Evolutionary conservation across 35 echinoderm and acorn worm species (phyloP).

Genomic region (Ptychodera flava): DNA sequence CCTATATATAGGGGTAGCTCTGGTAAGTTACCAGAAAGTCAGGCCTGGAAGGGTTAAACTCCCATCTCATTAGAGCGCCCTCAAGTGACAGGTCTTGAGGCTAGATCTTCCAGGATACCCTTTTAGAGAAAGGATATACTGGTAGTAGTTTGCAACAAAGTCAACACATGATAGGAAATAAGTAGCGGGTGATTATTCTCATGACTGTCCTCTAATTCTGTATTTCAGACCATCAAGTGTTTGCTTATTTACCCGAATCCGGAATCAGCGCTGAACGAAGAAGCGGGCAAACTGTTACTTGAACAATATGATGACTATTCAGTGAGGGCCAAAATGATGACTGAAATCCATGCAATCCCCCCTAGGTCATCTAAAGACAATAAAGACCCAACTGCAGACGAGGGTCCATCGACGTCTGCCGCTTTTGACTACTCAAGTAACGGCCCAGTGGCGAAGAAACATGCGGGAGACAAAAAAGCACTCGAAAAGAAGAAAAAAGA

Average conservation of each 20-base stretch:
- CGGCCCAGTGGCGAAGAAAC: slow-evolving; percentile 75
- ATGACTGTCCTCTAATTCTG: too few species aligned
- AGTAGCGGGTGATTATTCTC: too few species aligned
- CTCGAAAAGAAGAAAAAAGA: slow-evolving; percentile 95
- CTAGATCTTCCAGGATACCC: too few species aligned
- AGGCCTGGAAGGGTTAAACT: too few species aligned
- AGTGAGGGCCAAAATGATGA: slow-evolving; percentile 97
- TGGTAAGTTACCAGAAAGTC: too few species aligned
- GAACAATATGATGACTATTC: slow-evolving; percentile 98
- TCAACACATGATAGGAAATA: too few species aligned
- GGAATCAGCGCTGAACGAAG: slow-evolving; percentile 96
- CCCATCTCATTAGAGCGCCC: too few species aligned
- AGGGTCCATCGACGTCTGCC: slow-evolving; percentile 53
- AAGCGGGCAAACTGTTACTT: slow-evolving; percentile 87
- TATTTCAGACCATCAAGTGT: slow-evolving; percentile 99
- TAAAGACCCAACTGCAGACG: slow-evolving; percentile 48
- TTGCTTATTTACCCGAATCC: slow-evolving; percentile 98
- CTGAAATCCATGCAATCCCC: slow-evolving; percentile 85
- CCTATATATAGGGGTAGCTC: too few species aligned
- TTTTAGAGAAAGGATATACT: too few species aligned
- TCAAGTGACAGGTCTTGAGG: too few species aligned
- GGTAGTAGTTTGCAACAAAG: too few species aligned
- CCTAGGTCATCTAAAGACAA: slow-evolving; percentile 37
- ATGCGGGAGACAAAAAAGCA: slow-evolving; percentile 91
- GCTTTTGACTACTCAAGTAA: slow-evolving; percentile 18